Conservation (phyloP, 2,113 vertebrate genomes). For the Acinonyx jubatus region DNA sequence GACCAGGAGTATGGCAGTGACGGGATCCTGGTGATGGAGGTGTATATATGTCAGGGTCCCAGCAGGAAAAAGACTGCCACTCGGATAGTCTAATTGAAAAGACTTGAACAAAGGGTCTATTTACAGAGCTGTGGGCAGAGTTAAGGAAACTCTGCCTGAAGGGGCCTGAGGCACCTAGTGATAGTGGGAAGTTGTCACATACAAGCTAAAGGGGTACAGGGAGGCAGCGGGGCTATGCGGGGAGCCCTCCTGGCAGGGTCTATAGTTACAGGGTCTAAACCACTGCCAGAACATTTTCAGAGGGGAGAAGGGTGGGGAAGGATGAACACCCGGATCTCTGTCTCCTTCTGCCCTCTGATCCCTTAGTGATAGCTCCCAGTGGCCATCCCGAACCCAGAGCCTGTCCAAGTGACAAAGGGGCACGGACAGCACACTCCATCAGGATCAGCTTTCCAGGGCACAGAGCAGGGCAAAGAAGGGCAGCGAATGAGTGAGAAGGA, state of each 20-base stretch:
- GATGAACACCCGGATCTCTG: neutral
- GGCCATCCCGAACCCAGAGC: neutral
- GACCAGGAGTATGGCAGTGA: neutral
- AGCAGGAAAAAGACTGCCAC: neutral
- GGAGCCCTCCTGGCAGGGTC: neutral
- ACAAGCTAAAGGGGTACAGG: neutral
- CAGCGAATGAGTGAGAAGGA: neutral
- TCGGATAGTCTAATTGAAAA: neutral
- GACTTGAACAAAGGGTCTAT: neutral
- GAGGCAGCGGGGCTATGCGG: neutral
- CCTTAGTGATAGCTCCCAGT: neutral
- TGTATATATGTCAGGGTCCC: neutral
- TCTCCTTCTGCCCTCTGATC: neutral
- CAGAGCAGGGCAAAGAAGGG: neutral
- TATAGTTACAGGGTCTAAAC: neutral
- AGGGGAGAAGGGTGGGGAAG: neutral
- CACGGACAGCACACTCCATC: neutral
- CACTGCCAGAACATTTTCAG: neutral
- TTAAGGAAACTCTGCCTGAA: neutral
- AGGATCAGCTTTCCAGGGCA: neutral
- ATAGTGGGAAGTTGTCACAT: neutral
- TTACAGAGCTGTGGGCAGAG: neutral
- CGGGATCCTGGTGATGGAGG: neutral
- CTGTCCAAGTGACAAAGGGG: neutral
- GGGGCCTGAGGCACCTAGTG: neutral